phyloP scores from a whole-genome alignment of 2,888 invertebrate species.

The Ochropleura leucogaster region DNA sequence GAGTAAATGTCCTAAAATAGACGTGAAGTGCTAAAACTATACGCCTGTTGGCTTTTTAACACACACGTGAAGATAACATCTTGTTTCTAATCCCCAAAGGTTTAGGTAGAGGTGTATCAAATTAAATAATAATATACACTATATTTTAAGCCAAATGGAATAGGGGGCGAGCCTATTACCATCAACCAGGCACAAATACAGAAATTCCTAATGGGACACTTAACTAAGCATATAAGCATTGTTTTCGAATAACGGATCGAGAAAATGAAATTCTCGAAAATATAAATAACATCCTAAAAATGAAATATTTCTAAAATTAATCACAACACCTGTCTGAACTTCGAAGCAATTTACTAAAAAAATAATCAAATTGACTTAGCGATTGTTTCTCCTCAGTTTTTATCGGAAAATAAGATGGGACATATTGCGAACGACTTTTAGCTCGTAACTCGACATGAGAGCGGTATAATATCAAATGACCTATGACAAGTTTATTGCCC shows the following conservation, averaged over 20 bases:
- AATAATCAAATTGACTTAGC: conserved; percentile 10
- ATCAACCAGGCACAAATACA: too few species aligned
- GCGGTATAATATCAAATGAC: conserved; percentile 64
- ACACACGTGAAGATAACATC: too few species aligned
- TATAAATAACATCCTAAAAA: conserved; percentile 17
- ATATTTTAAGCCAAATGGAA: too few species aligned
- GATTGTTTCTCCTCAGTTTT: conserved; percentile 23
- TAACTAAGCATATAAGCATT: neutral
- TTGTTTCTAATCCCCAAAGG: too few species aligned
- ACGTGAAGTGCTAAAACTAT: neutral
- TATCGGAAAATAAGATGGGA: conserved; percentile 52
- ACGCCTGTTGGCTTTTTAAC: too few species aligned
- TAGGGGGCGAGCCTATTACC: too few species aligned
- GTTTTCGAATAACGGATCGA: conserved; percentile 1
- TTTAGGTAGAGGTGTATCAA: too few species aligned
- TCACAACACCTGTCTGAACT: conserved; percentile 21
- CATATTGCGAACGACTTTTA: conserved; percentile 48
- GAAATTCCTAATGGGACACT: too few species aligned
- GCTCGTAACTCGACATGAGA: conserved; percentile 55
- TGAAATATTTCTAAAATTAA: conserved; percentile 23
- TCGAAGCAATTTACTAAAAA: conserved; percentile 22
- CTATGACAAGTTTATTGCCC: conserved; percentile 64
- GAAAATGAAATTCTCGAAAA: neutral
- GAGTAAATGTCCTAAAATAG: neutral
- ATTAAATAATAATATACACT: too few species aligned